Evolutionary conservation across 2,888 invertebrate species (phyloP), one percentile per base, ranked within the genome.

Genomic region (Platerodrilus igneus): DNA sequence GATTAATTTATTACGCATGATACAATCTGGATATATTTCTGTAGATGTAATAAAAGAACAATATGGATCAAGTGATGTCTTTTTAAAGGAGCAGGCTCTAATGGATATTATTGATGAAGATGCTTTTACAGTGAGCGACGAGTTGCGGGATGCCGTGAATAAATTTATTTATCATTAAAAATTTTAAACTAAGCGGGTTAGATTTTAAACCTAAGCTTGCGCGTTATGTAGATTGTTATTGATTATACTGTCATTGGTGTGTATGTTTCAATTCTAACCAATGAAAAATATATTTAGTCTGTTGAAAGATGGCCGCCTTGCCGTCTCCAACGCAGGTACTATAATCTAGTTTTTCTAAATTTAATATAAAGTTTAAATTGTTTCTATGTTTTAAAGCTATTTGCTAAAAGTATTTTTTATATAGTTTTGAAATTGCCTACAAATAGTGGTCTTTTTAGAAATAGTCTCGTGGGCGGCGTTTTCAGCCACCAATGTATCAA

Each of bases 311-410:
- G 86, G 85, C 85, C 77, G 79, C 83, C 72, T 76, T 85, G 81
- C 85, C 83, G 74, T 85, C 83, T 76, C 84, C 85, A 74, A 83
- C 83, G 72, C 83, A 84, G 83, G 84, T 85, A 82, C 72, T n/a
- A n/a, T n/a, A n/a, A n/a, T n/a, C n/a, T n/a, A n/a, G n/a, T n/a
- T n/a, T n/a, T n/a, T n/a, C n/a, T n/a, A n/a, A n/a, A n/a, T n/a
- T n/a, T n/a, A n/a, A n/a, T n/a, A n/a, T n/a, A n/a, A n/a, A n/a
- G n/a, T n/a, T n/a, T n/a, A n/a, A n/a, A n/a, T n/a, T n/a, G n/a
- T n/a, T n/a, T n/a, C n/a, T n/a, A n/a, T n/a, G n/a, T n/a, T n/a
- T n/a, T n/a, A n/a, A n/a, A n/a, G n/a, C n/a, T n/a, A n/a, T n/a
- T n/a, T n/a, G n/a, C n/a, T n/a, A n/a, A n/a, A n/a, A n/a, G n/a